Conservation (phyloP, 2,888 invertebrate genomes). For the Phania funesta region DNA sequence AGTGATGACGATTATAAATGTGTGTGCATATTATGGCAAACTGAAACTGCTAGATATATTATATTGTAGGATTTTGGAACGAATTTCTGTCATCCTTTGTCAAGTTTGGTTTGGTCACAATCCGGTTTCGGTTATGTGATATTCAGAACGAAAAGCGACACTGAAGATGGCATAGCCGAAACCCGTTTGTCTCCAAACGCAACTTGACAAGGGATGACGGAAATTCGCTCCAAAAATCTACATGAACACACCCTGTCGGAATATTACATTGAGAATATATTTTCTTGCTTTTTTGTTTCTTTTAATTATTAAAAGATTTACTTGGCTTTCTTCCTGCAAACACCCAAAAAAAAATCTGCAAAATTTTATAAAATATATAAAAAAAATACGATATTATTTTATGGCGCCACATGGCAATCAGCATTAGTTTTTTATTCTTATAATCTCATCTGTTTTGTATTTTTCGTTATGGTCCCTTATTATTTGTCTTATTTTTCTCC, state of each 20-base stretch:
- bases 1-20: slow-evolving; percentile 30
- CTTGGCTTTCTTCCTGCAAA: slow-evolving; percentile 11
- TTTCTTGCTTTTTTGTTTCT: not conserved
- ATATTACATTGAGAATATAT: too few species aligned
- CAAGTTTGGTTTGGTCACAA: too few species aligned
- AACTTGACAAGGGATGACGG: too few species aligned
- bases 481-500: slow-evolving; percentile 13
- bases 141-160: too few species aligned
- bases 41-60: slow-evolving; percentile 21
- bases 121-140: too few species aligned
- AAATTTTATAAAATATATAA: slow-evolving; percentile 11
- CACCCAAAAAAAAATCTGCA: slow-evolving; percentile 19
- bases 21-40: not conserved
- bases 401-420: slow-evolving; percentile 74
- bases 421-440: slow-evolving; percentile 69
- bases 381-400: slow-evolving; percentile 38
- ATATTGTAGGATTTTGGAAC: not conserved
- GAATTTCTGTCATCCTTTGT: too few species aligned
- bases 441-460: slow-evolving; percentile 22
- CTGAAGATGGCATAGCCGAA: too few species aligned
- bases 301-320: slow-evolving; percentile 44
- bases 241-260: too few species aligned
- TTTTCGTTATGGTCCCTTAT: slow-evolving; percentile 11
- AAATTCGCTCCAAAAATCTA: too few species aligned
- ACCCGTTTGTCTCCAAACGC: too few species aligned